Evolutionary conservation across 1,140 invertebrate species (phyloP), one percentile per base, ranked within the genome.

Genomic region (Aphidius gifuensis): DNA sequence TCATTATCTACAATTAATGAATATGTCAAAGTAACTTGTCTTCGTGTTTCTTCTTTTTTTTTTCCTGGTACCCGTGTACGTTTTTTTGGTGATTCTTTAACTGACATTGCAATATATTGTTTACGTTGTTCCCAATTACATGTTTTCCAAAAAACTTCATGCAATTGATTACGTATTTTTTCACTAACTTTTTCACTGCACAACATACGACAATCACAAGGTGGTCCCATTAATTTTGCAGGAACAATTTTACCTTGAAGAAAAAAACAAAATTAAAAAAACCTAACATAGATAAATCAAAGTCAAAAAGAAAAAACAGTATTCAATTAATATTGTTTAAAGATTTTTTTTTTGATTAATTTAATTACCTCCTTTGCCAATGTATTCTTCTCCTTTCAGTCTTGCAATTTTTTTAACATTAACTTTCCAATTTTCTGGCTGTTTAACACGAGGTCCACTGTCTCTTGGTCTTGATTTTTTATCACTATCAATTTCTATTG

Each of bases 11-110:
- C 60, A 6, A 69, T 40, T 9, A 74, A 48, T 2, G 66, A 72
- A 40, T 73, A 74, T 6, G 69, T 74, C 16, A 72, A 72, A 0
- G 69, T 74, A n/a, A 71, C 56, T 58, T 74, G 68, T 58, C 68
- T 58, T 23, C 68, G 64, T 59, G 65, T 64, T 32, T 71, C 64
- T 0, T 61, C 64, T 42, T 68, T 68, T 32, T 70, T 61, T 5
- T 71, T 64, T 32, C 62, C 65, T 5, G 66, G 65, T 50, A 59
- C 68, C 8, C 71, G 64, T 21, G 71, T 67, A 16, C 71, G 61
- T 50, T 72, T 67, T 59, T 71, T 74, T 3, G 70, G 67, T 2
- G 65, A 73, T 63, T 74, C 71, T 49, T 70, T 74, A 1, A 74
- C 68, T 0, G 65, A 68, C 5, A 71, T 46, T 0, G 70, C 71